These are phyloP conservation scores for Nannobrachium achirus DNA, from an alignment of 2,113 vertebrate species.

Conservation along the genomic window DNA sequence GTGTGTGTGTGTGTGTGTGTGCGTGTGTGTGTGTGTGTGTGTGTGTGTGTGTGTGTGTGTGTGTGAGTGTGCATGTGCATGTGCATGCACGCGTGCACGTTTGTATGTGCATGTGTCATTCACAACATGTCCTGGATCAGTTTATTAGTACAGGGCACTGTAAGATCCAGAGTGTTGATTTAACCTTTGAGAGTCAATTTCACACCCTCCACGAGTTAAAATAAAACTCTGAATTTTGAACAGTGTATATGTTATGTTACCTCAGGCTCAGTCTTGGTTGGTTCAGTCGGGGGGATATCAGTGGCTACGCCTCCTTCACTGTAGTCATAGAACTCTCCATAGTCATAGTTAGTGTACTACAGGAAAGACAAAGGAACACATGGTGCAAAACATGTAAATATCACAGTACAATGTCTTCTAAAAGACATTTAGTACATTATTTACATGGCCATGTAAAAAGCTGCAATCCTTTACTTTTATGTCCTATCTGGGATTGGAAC, in stretches of 20 bases:
- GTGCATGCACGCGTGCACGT: constrained; percentile 42
- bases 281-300: constrained; percentile 83
- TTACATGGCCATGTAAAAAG: constrained; percentile 54
- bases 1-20: constrained; percentile 1
- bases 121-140: too few relatives aligned
- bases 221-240: background rate
- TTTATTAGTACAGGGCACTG: too few relatives aligned
- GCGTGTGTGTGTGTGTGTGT: background rate
- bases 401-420: constrained; percentile 32
- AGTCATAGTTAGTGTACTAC: constrained; percentile 92
- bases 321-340: constrained; percentile 92
- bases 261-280: constrained; percentile 84
- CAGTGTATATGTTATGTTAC: constrained; percentile 80
- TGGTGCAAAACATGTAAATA: constrained; percentile 67
- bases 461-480: background rate
- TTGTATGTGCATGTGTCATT: constrained; percentile 8
- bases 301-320: constrained; percentile 86
- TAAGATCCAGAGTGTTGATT: too few relatives aligned
- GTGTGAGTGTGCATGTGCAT: constrained; percentile 32
- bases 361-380: constrained; percentile 75
- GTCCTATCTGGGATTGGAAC: too few relatives aligned
- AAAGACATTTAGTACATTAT: constrained; percentile 38
- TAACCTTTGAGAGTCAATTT: too few relatives aligned
- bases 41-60: background rate
- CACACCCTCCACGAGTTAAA: too few relatives aligned